These are phyloP conservation scores for Micrastur ruficollis DNA, from an alignment of 2,797 vertebrate species.

Conservation along the genomic window DNA sequence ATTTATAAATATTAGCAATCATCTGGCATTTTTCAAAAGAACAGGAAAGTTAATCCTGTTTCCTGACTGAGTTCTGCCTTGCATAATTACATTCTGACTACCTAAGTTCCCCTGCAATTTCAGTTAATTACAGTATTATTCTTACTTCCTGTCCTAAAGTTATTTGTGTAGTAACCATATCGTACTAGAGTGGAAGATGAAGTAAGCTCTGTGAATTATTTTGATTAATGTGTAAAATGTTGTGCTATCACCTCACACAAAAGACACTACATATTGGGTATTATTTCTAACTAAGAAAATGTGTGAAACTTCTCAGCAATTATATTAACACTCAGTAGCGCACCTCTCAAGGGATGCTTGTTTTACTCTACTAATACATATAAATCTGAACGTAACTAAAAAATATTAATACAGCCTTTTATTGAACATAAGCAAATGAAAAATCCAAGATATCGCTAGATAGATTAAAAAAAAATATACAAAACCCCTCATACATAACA, in stretches of 20 bases:
- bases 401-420: background rate
- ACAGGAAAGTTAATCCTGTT: conserved; percentile 53
- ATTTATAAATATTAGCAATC: conserved; percentile 66
- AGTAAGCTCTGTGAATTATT: conserved; percentile 46
- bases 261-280: background rate
- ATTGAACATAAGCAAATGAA: background rate
- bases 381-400: background rate
- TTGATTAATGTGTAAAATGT: conserved; percentile 45
- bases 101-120: conserved; percentile 59
- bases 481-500: background rate
- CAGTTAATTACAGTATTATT: conserved; percentile 67
- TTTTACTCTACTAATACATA: background rate
- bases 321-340: conserved; percentile 14
- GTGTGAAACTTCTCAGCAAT: conserved; percentile 40
- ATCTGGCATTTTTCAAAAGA: conserved; percentile 64
- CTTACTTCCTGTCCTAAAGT: conserved; percentile 62
- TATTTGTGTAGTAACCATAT: conserved; percentile 64
- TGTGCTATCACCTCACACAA: background rate
- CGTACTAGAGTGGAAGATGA: conserved; percentile 40
- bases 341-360: background rate
- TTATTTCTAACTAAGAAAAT: conserved; percentile 6
- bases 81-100: conserved; percentile 62
- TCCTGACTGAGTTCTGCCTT: conserved; percentile 54
- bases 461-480: background rate
- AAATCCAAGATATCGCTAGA: background rate